Evolutionary conservation across 2,888 invertebrate species (phyloP).

Genomic region (Papilio gigon): DNA sequence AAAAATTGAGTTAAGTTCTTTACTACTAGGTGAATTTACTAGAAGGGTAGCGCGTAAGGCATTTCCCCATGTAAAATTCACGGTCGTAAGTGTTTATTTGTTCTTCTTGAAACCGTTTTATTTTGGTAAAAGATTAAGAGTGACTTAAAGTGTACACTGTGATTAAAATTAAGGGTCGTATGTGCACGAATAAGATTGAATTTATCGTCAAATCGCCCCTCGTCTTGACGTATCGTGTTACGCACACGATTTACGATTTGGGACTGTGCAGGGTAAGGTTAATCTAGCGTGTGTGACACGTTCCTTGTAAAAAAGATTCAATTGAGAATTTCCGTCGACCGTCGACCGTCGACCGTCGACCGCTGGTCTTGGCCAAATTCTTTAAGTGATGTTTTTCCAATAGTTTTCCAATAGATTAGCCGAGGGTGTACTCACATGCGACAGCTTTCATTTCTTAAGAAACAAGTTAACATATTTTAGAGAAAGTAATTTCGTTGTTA

Average conservation of each 20-base stretch:
- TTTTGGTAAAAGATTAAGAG: background rate
- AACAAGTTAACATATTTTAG: background rate
- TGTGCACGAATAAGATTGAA: conserved; percentile 34
- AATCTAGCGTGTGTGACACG: conserved; percentile 73
- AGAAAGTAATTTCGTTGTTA: background rate
- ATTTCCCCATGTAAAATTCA: too few relatives aligned
- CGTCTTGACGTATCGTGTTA: conserved; percentile 51
- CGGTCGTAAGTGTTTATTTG: too few relatives aligned
- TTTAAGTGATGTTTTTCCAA: conserved; percentile 71
- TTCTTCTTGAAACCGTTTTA: too few relatives aligned
- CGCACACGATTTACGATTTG: conserved; percentile 65
- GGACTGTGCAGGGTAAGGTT: conserved; percentile 58
- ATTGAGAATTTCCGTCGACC: conserved; percentile 69
- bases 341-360: conserved; percentile 49
- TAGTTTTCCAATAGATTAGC: conserved; percentile 70
- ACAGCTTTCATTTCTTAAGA: conserved; percentile 28
- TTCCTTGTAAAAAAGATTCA: conserved; percentile 67
- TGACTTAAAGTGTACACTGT: background rate
- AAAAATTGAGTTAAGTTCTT: too few relatives aligned
- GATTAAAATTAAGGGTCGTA: conserved; percentile 15
- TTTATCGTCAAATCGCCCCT: conserved; percentile 44
- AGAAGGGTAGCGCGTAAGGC: too few relatives aligned
- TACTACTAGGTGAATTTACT: too few relatives aligned
- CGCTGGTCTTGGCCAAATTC: conserved; percentile 53
- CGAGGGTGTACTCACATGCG: conserved; percentile 37